Conservation (phyloP, 2,797 vertebrate species). For the Crocodylus rhombifer region DNA sequence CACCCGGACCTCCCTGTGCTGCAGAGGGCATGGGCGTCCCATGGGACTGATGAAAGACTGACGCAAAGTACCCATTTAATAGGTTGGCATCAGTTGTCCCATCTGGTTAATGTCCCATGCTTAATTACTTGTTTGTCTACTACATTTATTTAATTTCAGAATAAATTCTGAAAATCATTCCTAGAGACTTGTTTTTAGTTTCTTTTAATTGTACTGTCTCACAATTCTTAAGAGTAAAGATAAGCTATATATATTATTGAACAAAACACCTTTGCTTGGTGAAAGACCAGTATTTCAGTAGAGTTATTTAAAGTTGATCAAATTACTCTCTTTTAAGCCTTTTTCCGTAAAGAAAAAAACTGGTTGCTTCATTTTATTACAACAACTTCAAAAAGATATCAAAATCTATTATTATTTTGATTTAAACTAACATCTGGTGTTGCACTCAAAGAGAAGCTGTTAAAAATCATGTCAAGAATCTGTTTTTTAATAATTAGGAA, state of each 20-base stretch:
- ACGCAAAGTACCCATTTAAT: too few species aligned
- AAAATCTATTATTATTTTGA: not conserved
- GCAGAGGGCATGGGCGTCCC: too few species aligned
- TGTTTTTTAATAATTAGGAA: not conserved
- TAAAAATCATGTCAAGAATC: not conserved
- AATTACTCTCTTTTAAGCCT: not conserved
- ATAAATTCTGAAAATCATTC: not conserved
- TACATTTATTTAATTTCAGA: not conserved
- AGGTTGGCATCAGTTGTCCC: too few species aligned
- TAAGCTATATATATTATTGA: not conserved
- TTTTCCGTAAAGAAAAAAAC: not conserved
- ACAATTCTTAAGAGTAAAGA: not conserved
- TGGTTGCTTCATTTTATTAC: not conserved
- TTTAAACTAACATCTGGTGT: not conserved
- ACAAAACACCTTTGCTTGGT: not conserved
- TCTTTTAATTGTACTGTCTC: not conserved
- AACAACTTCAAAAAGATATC: not conserved
- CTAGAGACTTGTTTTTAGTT: not conserved
- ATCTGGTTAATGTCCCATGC: too few species aligned
- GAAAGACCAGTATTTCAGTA: not conserved
- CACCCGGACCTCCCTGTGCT: too few species aligned
- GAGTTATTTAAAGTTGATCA: rapidly evolving
- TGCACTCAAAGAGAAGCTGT: not conserved
- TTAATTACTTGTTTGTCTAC: not conserved
- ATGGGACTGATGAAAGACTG: too few species aligned